Evolutionary conservation across 2,888 invertebrate species (phyloP), one percentile per base, ranked within the genome.

Genomic region (Eubasilissa splendida): DNA sequence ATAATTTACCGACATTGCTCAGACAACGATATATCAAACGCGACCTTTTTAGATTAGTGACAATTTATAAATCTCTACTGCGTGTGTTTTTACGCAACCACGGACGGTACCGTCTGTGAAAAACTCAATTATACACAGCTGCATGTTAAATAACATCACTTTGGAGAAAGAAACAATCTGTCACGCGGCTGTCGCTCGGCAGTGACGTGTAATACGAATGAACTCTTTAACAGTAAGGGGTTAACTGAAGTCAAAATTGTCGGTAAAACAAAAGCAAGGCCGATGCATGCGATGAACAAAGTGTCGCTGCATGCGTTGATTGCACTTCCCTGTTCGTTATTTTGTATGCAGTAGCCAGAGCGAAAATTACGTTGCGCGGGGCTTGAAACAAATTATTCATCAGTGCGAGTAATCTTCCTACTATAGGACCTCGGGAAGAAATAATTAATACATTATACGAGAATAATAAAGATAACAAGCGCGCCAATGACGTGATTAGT

Each of bases 311-410:
- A 14, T 68, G 68, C 68, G 50, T 50, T 68, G 68, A 68, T 50
- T 68, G 68, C 68, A 68, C 68, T 68, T 68, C 68, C 68, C 50
- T 12, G 68, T 68, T 68, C 50, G 68, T 42, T 42, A 68, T 68
- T 68, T 52, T 68, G 68, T 68, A 68, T 68, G 68, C 68, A 68
- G 52, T n/a, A 42, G 42, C 50, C 68, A 68, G 50, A 68, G 50
- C 68, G 8, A 68, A 50, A 68, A 68, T 68, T 68, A 63, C 33
- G 63, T 63, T 63, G 33, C 63, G 33, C 31, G 12, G 31, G 63
- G 31, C 42, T 33, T 33, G 63, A 63, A 63, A 63, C 63, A 63
- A 12, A 63, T 63, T 63, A 63, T 63, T 63, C 63, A 63, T 63
- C 33, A 63, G 42, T 31, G 12, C 63, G 42, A 63, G 63, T 63